Base-by-base conservation (phyloP, 2,797 vertebrate species). In the Ispidina lecontei region DNA sequence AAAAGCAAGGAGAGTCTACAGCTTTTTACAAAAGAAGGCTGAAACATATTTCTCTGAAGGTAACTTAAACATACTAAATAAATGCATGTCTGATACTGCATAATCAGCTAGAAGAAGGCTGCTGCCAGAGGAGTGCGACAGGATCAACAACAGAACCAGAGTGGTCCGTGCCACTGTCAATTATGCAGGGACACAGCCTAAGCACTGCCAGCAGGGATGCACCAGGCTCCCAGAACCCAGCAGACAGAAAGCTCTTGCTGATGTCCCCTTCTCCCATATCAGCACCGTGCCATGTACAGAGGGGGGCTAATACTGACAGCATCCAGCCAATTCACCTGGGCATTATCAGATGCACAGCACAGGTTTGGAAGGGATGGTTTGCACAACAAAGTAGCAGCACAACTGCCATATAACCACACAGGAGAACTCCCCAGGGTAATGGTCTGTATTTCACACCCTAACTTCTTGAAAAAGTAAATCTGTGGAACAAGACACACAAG, bases 241-340 rank as follows among this genome's bases (percentile, higher is more conserved):
- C 10, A 52, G 7, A 52, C 2, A 44, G 9, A 56, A 65, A 65
- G 44, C 12, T 67, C 31, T 12, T 64, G 41, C 63, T 17, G 10
- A 74, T 0, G 0, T 21, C 8, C 25, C 10, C 44, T 85, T 84
- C 64, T 85, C 43, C 69, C 2, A 0, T 12, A 13, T 4, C 35
- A 21, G 14, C 23, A 70, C 22, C 44, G 4, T 8, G 41, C 25
- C 17, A 39, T 4, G 17, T 10, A 35, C 4, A 37, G 67, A 43
- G 21, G 9, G 44, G 56, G 52, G 84, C 35, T 58, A 49, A 62
- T 11, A 29, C 44, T 33, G 52, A 70, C 58, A 76, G 31, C 18
- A 44, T 49, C 52, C n/a, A 12, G 62, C 46, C 47, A 67, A 84
- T 44, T 62, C 41, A 46, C 7, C 7, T 21, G 29, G 43, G 59